A percentile compares a stretch with the other conserved stretches of the same genome.
These are phyloP conservation scores for Mastigias papua DNA, from an alignment of 30 jellyfish, hydroid and myxozoan species.

Conservation along the genomic window DNA sequence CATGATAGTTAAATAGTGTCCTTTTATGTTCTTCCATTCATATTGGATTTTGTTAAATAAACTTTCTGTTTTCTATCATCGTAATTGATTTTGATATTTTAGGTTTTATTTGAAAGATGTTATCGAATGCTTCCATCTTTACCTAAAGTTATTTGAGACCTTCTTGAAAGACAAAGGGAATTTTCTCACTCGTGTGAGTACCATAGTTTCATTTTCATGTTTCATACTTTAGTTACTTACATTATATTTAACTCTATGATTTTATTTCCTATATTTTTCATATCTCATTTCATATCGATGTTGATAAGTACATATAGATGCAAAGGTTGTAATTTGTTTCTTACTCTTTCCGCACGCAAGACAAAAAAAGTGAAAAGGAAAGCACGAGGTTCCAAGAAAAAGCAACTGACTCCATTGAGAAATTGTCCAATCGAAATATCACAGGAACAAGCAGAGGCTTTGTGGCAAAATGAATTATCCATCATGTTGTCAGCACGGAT, in stretches of 20 bases:
- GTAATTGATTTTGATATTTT: neutral
- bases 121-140: conserved; percentile 82
- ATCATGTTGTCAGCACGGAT: conserved; percentile 76
- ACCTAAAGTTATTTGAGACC: conserved; percentile 80
- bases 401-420: neutral
- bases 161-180: conserved; percentile 82
- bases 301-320: too few relatives aligned
- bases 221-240: neutral
- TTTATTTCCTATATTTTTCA: too few relatives aligned
- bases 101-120: conserved; percentile 83
- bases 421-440: conserved; percentile 49
- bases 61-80: neutral
- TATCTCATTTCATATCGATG: too few relatives aligned
- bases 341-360: too few relatives aligned
- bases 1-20: too few relatives aligned
- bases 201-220: neutral
- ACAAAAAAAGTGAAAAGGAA: conserved; percentile 46
- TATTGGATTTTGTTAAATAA: neutral
- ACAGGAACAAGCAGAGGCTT: conserved; percentile 75
- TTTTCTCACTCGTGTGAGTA: conserved; percentile 65
- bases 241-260: too few relatives aligned
- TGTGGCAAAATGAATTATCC: conserved; percentile 89
- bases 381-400: conserved; percentile 17
- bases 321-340: too few relatives aligned
- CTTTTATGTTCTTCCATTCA: neutral